phyloP scores from a whole-genome alignment of 2,113 vertebrate genomes.

The Lophochroa leadbeateri region DNA sequence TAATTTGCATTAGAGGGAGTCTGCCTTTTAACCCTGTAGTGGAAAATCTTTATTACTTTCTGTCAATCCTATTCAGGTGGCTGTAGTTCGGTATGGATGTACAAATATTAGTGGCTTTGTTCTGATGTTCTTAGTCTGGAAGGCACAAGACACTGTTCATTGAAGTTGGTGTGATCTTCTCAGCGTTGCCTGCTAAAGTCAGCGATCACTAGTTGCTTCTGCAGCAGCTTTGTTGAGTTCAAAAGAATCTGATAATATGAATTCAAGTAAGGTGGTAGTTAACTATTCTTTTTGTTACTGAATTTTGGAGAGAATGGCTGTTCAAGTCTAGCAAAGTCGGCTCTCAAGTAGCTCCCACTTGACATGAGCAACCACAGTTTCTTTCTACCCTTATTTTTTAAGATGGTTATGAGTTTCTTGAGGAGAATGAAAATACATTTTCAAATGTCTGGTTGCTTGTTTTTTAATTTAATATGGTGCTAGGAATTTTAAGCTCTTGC shows the following conservation, averaged over 20 bases:
- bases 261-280: not conserved
- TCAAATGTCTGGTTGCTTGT: not conserved
- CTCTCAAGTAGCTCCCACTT: not conserved
- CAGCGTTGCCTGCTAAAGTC: not conserved
- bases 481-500: not conserved
- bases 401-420: not conserved
- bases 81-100: rapidly evolving
- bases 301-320: not conserved
- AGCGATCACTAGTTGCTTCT: not conserved
- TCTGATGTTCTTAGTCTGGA: not conserved
- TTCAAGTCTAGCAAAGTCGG: not conserved
- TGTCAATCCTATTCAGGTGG: not conserved
- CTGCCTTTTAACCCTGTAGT: not conserved
- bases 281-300: not conserved
- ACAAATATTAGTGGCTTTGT: not conserved
- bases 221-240: not conserved
- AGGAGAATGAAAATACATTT: not conserved
- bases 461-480: not conserved
- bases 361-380: not conserved
- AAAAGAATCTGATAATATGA: not conserved
- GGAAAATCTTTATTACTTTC: not conserved
- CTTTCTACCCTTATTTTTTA: not conserved
- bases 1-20: not conserved
- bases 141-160: not conserved
- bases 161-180: not conserved